Base-by-base conservation (phyloP, 2,888 invertebrate species). In the Acheta domesticus region DNA sequence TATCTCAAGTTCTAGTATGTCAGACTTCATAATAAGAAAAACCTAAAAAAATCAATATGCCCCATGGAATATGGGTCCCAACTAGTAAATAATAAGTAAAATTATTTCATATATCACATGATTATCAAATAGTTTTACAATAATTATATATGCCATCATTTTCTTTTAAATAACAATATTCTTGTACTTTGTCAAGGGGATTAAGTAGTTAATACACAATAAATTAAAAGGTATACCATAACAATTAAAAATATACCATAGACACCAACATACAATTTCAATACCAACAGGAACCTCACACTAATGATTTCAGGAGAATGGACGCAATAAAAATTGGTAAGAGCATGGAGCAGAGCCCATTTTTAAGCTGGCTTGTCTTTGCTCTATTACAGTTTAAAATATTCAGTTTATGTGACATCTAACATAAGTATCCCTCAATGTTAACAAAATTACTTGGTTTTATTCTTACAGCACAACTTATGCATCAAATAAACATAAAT, bases 251-350 rank as follows among this genome's bases (percentile, higher is more conserved):
- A 62, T 62, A 62, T 14, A 62, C n/a, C n/a, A n/a, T 62, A 62
- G 62, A 62, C 16, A 62, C 62, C 62, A 62, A 62, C 62, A 62
- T 62, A 62, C 62, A 62, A 36, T 62, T 62, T 62, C 62, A 62
- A 62, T 62, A 8, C 62, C 62, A 62, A 62, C 62, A 62, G 62
- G 62, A 62, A 62, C 62, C 62, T 62, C n/a, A 62, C n/a, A 62
- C 62, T 62, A 62, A 14, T 19, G 62, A 62, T 62, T 62, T 19
- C 16, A 62, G 62, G 62, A 62, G 62, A 62, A 62, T 62, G 62
- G 62, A 62, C 62, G 62, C 62, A 62, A 62, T 62, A 62, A 62
- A 62, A 62, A 62, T 62, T 62, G 62, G 62, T 62, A 19, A 19
- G 62, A 62, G 62, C 62, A 62, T 19, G n/a, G 62, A 62, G 62